These are phyloP conservation scores for Pheosia gnoma DNA, from an alignment of 2,888 invertebrate genomes.

Conservation along the genomic window DNA sequence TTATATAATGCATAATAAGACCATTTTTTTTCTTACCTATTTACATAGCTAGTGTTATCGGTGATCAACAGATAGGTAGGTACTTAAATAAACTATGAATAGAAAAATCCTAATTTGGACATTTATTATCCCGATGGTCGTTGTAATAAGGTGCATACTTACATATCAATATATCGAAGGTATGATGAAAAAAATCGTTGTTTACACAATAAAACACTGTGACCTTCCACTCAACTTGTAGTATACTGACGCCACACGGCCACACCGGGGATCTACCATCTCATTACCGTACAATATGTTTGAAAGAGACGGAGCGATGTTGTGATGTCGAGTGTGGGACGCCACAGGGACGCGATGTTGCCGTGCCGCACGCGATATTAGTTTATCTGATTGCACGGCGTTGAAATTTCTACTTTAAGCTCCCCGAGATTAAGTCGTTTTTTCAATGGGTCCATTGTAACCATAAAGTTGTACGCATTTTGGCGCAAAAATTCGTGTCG, in stretches of 20 bases:
- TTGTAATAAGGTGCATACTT: slow-evolving; percentile 10
- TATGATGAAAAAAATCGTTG: slow-evolving; percentile 22
- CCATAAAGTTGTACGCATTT: slow-evolving; percentile 30
- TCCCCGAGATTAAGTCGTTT: neutral
- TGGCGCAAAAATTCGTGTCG: slow-evolving; percentile 35
- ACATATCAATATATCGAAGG: slow-evolving; percentile 3
- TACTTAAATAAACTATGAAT: too few species aligned
- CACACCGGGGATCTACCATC: slow-evolving; percentile 32
- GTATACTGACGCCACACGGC: slow-evolving; percentile 53
- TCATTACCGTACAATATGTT: slow-evolving; percentile 18
- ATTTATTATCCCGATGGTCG: too few species aligned
- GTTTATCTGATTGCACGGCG: neutral
- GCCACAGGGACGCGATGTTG: slow-evolving; percentile 50
- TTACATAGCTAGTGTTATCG: too few species aligned
- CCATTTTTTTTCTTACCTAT: too few species aligned
- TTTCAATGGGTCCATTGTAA: slow-evolving; percentile 6
- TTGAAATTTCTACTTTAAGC: slow-evolving; percentile 8
- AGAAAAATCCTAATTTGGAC: too few species aligned
- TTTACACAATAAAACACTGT: slow-evolving; percentile 44
- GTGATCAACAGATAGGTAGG: too few species aligned
- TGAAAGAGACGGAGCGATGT: slow-evolving; percentile 35
- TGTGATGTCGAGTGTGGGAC: slow-evolving; percentile 26
- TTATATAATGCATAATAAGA: too few species aligned
- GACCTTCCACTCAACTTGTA: slow-evolving; percentile 47
- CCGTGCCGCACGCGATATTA: slow-evolving; percentile 41